Conservation (phyloP, 2,888 invertebrate genomes). For the Epistrophella euchroma region DNA sequence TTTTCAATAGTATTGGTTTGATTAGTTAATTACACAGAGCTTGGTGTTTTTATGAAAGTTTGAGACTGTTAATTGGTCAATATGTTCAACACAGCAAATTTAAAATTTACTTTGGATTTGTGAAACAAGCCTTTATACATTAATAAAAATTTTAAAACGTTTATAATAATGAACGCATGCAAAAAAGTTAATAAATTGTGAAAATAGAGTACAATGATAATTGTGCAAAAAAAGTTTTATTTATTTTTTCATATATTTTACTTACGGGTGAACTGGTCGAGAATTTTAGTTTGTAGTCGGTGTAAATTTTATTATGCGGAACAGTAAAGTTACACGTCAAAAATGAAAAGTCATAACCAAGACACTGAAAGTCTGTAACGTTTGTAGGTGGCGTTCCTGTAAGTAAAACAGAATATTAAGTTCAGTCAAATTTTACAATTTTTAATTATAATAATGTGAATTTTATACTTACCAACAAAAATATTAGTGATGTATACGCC, state of each 20-base stretch:
- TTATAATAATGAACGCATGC: too few relatives aligned
- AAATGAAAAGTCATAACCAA: constrained; percentile 89
- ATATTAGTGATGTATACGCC: constrained; percentile 79
- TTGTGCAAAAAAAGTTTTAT: background rate
- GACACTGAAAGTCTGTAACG: constrained; percentile 89
- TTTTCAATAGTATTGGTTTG: too few relatives aligned
- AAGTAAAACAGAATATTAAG: background rate
- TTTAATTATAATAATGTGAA: background rate
- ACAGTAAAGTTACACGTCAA: constrained; percentile 90
- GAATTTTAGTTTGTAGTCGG: constrained; percentile 84
- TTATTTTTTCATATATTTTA: background rate
- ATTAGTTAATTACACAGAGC: too few relatives aligned
- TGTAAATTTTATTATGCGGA: constrained; percentile 86
- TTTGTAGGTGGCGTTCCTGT: constrained; percentile 86
- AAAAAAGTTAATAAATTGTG: too few relatives aligned
- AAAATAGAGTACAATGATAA: background rate
- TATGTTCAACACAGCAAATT: background rate
- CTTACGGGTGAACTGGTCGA: constrained; percentile 44
- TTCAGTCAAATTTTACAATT: background rate
- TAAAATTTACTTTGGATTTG: background rate
- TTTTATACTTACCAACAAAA: constrained; percentile 77
- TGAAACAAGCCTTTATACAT: background rate
- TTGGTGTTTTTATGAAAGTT: too few relatives aligned
- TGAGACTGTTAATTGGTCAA: too few relatives aligned
- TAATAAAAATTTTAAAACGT: background rate